phyloP scores from a whole-genome alignment of 2,888 invertebrate species.

The Rhingia campestris region DNA sequence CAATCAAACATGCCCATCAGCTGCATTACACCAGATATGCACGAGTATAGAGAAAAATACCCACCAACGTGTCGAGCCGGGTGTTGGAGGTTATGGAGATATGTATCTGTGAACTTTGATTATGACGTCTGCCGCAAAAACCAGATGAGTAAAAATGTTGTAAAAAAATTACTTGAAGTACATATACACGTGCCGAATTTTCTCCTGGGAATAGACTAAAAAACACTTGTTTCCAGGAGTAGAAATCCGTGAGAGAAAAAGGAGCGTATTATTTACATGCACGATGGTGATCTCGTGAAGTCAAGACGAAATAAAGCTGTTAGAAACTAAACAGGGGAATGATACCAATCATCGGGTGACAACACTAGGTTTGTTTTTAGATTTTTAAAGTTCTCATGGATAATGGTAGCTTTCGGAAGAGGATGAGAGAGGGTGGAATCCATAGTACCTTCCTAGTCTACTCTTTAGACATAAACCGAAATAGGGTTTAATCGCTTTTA shows the following conservation, averaged over 20 bases:
- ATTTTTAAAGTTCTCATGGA: too few relatives aligned
- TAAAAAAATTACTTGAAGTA: slow-evolving; percentile 51
- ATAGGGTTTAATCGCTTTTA: too few relatives aligned
- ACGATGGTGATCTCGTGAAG: neutral
- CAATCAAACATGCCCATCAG: slow-evolving; percentile 59
- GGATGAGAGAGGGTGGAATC: too few relatives aligned
- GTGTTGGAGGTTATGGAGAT: neutral
- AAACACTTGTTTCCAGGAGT: slow-evolving; percentile 37
- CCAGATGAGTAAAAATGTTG: slow-evolving; percentile 47
- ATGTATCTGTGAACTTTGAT: slow-evolving; percentile 1
- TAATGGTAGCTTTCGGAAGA: too few relatives aligned
- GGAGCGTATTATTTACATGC: neutral
- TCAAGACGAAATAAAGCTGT: neutral
- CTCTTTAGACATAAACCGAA: too few relatives aligned
- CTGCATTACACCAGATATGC: slow-evolving; percentile 43
- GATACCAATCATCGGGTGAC: too few relatives aligned
- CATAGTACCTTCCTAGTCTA: too few relatives aligned
- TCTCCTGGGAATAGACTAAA: slow-evolving; percentile 50
- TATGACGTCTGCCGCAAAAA: slow-evolving; percentile 41
- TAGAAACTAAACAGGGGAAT: neutral
- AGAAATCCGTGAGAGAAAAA: slow-evolving; percentile 40
- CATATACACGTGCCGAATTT: slow-evolving; percentile 55
- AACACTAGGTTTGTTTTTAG: too few relatives aligned
- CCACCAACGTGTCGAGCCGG: neutral
- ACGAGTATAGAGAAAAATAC: slow-evolving; percentile 18